Evolutionary conservation across 1,140 invertebrate genomes (phyloP), one percentile per base, ranked within the genome.

Genomic region (Zaprionus capensis): DNA sequence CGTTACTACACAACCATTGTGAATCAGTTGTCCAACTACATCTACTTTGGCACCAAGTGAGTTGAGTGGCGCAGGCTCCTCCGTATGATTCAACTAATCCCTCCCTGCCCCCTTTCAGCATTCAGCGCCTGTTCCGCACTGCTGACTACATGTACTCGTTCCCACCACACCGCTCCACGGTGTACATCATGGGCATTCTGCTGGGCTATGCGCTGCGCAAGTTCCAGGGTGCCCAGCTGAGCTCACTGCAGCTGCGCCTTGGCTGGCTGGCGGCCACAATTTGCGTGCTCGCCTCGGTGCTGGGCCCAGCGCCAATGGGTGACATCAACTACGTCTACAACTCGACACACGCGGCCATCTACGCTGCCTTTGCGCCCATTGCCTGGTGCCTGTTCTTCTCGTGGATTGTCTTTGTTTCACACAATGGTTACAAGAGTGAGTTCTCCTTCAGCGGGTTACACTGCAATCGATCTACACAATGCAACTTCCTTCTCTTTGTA

Each of bases 71-170:
- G 1, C 38, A 11, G 15, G 20, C 38, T 22, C n/a, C 17, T 9
- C 12, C 15, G 14, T 15, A 11, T 11, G n/a, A 26, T 44, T n/a
- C 14, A 44, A n/a, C 22, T 61, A 26, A 61, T 61, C 20, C 1
- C 15, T n/a, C 15, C 4, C 56, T n/a, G 41, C n/a, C 28, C 5
- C 17, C 22, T 80, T 80, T 26, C 81, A 96, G 96, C 58, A 94
- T 96, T 41, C 93, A 94, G 75, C 94, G 95, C 78, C 87, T 96
- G 46, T 96, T 96, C 82, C 94, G 95, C 41, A 96, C 96, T 1
- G 96, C 96, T 5, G 95, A 96, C 92, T 93, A 94, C 31, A 96
- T 96, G 77, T 96, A 96, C 82, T 96, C 95, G 26, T 92, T 96
- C 63, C 96, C 96, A 24, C 94, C 94, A 0, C 95, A 96, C 78